A percentile compares a stretch with the other conserved stretches of the same genome.
Conservation (phyloP, 2,888 invertebrate species). For the Theretra japonica region DNA sequence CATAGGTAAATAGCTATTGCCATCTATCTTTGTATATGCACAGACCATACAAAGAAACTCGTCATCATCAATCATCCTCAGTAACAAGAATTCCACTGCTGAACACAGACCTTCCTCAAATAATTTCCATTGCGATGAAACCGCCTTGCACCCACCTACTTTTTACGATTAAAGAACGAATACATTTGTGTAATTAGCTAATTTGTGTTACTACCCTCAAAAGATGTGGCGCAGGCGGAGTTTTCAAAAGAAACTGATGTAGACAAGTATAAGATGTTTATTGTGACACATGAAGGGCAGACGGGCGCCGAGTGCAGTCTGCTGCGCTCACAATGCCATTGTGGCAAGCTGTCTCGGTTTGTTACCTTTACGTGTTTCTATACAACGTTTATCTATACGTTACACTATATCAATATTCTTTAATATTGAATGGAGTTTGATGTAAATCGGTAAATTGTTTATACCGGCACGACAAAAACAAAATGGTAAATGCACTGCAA, state of each 20-base stretch:
- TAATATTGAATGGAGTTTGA: neutral
- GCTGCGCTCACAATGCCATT: slow-evolving; percentile 18
- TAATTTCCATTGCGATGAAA: too few relatives aligned
- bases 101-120: too few relatives aligned
- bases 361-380: slow-evolving; percentile 14
- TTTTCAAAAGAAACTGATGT: neutral
- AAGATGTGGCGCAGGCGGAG: neutral
- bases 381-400: neutral
- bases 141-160: too few relatives aligned
- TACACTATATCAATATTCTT: too few relatives aligned
- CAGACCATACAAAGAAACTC: too few relatives aligned
- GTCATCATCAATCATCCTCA: too few relatives aligned
- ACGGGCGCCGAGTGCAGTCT: slow-evolving; percentile 28
- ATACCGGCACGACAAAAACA: too few relatives aligned
- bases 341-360: slow-evolving; percentile 13
- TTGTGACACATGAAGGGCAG: slow-evolving; percentile 25
- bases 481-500: too few relatives aligned
- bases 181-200: neutral
- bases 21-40: too few relatives aligned
- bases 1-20: too few relatives aligned
- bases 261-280: slow-evolving; percentile 2
- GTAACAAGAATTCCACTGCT: too few relatives aligned
- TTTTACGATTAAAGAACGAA: too few relatives aligned
- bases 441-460: neutral
- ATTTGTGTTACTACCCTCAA: neutral